Base-by-base conservation (phyloP, 2,888 invertebrate species). In the Camponotus fellah region DNA sequence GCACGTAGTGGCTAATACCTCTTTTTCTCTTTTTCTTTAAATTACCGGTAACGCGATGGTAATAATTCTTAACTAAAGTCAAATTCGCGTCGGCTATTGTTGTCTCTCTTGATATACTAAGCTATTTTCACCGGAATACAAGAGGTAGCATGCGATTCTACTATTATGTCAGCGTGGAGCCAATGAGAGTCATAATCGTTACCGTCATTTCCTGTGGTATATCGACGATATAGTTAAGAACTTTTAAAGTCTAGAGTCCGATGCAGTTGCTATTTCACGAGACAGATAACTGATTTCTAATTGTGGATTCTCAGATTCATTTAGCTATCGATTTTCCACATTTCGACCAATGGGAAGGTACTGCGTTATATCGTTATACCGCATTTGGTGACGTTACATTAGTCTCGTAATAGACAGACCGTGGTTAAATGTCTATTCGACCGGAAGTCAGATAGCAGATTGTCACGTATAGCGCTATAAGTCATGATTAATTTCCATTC, bases 391-490 rank as follows among this genome's bases (percentile, higher is more conserved):
- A 91, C 91, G 90, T 91, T 85, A 88, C 91, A 90, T 89, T 91
- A 90, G 89, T 90, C 85, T 83, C 85, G 87, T 89, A 91, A 91
- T 91, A 90, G 92, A 91, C 91, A 89, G 87, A 74, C 83, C 71
- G 89, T 71, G 86, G 83, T 89, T 89, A 85, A 88, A 85, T 86
- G 83, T 80, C 85, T 81, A 85, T 71, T 84, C 85, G 86, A 82
- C 86, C 85, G 85, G 89, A 90, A 90, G 88, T 87, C 89, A 90
- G 90, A 90, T 90, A 90, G 85, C 90, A 85, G 86, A 89, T 87
- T 89, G 89, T 88, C 89, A 87, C 75, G 77, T 85, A 83, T 82
- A 79, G 53, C 64, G 53, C 83, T 84, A 83, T 79, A 85, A 88
- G 87, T 84, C 56, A 56, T 84, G 79, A 80, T 80, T 71, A 80